A percentile compares a stretch with the other conserved stretches of the same genome.
Evolutionary conservation across 2,797 vertebrate genomes (phyloP).

Genomic region (Helarctos malayanus): DNA sequence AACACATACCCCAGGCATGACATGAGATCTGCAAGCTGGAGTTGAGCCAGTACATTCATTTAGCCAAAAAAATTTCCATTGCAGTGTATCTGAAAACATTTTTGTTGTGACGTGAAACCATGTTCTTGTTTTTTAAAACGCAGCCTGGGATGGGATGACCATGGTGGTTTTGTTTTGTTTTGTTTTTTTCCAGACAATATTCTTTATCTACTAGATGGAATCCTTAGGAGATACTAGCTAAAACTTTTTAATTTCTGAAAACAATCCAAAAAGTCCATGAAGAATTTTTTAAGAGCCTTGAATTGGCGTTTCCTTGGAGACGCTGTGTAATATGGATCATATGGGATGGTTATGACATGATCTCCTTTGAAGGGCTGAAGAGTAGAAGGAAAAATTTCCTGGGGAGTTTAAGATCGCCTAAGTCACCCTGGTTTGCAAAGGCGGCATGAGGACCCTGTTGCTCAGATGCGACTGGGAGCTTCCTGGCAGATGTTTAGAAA

Average conservation of each 20-base stretch:
- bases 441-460: not conserved
- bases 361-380: slow-evolving; percentile 14
- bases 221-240: slow-evolving; percentile 54
- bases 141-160: not conserved
- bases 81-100: slow-evolving; percentile 20
- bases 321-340: not conserved
- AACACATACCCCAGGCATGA: slow-evolving; percentile 65
- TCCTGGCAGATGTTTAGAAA: slow-evolving; percentile 21
- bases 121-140: slow-evolving; percentile 33
- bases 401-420: not conserved
- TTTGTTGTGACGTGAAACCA: slow-evolving; percentile 59
- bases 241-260: slow-evolving; percentile 44
- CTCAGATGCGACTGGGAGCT: slow-evolving; percentile 64
- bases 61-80: slow-evolving; percentile 32
- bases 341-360: not conserved
- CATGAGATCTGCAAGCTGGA: slow-evolving; percentile 61
- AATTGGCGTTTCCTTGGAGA: slow-evolving; percentile 12
- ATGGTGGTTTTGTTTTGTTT: not conserved
- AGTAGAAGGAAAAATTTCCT: not conserved
- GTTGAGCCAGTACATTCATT: slow-evolving; percentile 77
- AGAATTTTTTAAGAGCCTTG: not conserved
- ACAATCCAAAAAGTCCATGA: not conserved
- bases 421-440: slow-evolving; percentile 60
- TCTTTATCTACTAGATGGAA: slow-evolving; percentile 29
- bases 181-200: slow-evolving; percentile 26